Evolutionary conservation across 2,113 vertebrate genomes (phyloP).

Genomic region (Epinephelus moara): DNA sequence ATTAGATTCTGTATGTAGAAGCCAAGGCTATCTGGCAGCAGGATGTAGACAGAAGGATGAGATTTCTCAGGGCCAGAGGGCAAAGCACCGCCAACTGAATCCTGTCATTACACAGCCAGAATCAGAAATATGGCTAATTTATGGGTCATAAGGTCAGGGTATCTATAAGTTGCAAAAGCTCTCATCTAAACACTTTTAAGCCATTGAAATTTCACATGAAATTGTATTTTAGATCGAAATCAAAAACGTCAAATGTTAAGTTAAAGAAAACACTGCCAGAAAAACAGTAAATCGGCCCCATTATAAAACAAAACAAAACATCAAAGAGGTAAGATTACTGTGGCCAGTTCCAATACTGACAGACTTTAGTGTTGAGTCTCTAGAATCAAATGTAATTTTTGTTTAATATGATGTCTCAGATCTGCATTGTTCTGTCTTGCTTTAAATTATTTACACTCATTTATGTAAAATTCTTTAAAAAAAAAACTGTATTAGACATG

Average conservation of each 20-base stretch:
- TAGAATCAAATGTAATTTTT: background rate
- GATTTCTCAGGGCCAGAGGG: constrained; percentile 17
- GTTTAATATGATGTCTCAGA: background rate
- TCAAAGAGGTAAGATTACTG: background rate
- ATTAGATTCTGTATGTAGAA: constrained; percentile 26
- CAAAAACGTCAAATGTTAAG: too few relatives aligned
- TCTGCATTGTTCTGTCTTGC: background rate
- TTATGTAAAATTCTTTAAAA: background rate
- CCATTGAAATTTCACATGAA: background rate
- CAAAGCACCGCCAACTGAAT: constrained; percentile 2
- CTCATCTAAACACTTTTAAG: background rate
- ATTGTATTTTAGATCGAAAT: background rate
- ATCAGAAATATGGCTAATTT: constrained; percentile 7
- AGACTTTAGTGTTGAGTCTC: background rate
- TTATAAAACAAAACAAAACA: background rate
- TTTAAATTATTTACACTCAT: background rate
- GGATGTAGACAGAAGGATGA: constrained; percentile 19
- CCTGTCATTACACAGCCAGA: background rate
- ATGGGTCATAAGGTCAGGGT: background rate
- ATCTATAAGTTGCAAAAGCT: background rate
- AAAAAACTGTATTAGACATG: background rate
- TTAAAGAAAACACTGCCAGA: background rate
- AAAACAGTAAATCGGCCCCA: background rate
- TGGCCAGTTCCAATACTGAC: background rate
- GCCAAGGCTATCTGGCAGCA: constrained; percentile 34